Percentiles rank a stretch among this genome's conserved stretches.
phyloP scores from a whole-genome alignment of 2,113 vertebrate genomes.

The Calypte anna region DNA sequence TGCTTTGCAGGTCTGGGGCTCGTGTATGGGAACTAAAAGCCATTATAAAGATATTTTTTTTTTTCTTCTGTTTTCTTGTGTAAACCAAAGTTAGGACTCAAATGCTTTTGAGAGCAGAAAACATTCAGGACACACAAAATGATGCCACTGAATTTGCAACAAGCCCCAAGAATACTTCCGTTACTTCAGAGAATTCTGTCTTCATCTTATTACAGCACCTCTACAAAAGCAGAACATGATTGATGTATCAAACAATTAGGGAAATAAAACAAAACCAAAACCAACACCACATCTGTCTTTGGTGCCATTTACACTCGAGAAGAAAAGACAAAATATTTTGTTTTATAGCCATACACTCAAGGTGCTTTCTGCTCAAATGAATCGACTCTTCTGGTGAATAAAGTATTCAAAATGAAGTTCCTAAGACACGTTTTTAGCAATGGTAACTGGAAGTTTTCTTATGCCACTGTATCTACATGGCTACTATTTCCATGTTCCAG shows the following conservation, averaged over 20 bases:
- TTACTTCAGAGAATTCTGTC: not conserved
- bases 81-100: not conserved
- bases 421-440: not conserved
- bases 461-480: not conserved
- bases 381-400: not conserved
- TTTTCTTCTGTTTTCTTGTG: not conserved
- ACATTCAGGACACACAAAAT: not conserved
- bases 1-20: not conserved
- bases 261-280: not conserved
- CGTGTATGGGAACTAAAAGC: not conserved
- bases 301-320: constrained; percentile 4
- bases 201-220: constrained; percentile 14
- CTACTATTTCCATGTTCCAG: not conserved
- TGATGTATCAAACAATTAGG: constrained; percentile 6
- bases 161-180: not conserved
- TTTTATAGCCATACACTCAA: constrained; percentile 15
- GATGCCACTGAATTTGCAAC: not conserved
- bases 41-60: not conserved
- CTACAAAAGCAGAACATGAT: constrained; percentile 2
- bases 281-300: not conserved
- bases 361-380: constrained; percentile 24
- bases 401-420: constrained; percentile 27
- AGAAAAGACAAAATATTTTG: constrained; percentile 20
- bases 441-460: not conserved
- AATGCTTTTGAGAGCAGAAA: not conserved